phyloP scores from a whole-genome alignment of 2,888 invertebrate species.

The Acronicta psi region DNA sequence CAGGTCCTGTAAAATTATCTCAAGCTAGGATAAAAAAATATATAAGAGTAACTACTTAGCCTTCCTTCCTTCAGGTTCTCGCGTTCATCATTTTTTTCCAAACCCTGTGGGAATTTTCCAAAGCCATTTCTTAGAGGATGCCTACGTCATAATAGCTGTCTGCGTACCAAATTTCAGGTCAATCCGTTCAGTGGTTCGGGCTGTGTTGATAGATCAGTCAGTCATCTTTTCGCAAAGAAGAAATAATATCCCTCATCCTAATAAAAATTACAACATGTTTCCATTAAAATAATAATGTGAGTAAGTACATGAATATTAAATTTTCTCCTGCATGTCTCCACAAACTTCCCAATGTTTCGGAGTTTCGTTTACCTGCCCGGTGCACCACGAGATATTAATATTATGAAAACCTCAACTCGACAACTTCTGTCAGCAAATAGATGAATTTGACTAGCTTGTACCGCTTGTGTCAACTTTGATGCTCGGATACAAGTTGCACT shows the following conservation, averaged over 20 bases:
- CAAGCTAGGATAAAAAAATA: too few species aligned
- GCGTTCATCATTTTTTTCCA: too few species aligned
- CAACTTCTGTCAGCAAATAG: conserved; percentile 68
- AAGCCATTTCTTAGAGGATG: too few species aligned
- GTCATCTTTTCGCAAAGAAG: too few species aligned
- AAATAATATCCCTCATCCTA: too few species aligned
- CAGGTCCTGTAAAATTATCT: conserved; percentile 6
- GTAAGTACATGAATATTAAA: conserved; percentile 74
- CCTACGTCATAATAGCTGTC: too few species aligned
- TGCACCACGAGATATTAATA: conserved; percentile 76
- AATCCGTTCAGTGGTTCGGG: too few species aligned
- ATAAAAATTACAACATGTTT: conserved; percentile 35
- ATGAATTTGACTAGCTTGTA: conserved; percentile 63
- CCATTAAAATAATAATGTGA: conserved; percentile 20
- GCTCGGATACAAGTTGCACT: conserved; percentile 28
- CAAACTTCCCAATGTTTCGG: conserved; percentile 76
- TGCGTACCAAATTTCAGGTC: too few species aligned
- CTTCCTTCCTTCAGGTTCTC: too few species aligned
- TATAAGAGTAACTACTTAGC: too few species aligned
- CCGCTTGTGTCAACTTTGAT: conserved; percentile 53
- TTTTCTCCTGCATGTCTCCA: conserved; percentile 79
- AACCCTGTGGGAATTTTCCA: too few species aligned
- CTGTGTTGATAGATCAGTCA: too few species aligned
- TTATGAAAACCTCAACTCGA: conserved; percentile 73
- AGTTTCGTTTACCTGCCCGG: conserved; percentile 78